phyloP scores from a whole-genome alignment of 2,888 invertebrate genomes.

The Hartigia nigra region DNA sequence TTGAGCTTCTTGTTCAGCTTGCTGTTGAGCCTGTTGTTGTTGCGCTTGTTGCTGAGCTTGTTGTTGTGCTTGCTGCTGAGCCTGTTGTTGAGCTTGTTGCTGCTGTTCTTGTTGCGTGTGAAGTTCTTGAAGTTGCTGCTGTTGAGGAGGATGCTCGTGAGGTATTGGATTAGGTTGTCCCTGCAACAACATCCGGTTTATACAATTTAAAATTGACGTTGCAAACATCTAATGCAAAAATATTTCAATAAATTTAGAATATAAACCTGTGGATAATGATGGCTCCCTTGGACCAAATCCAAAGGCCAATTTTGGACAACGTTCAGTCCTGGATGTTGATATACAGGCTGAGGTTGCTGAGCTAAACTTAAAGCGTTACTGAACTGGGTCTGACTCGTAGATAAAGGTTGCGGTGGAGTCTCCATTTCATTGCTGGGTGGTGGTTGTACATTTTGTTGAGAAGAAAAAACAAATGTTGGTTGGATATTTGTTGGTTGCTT shows the following conservation, averaged over 20 bases:
- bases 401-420: conserved; percentile 18
- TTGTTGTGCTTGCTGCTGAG: conserved; percentile 25
- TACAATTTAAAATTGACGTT: background rate
- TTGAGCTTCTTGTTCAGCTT: conserved; percentile 33
- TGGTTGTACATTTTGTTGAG: conserved; percentile 27
- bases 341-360: conserved; percentile 50
- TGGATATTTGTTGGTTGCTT: conserved; percentile 38
- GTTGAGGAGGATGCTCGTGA: conserved; percentile 39
- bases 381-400: conserved; percentile 36
- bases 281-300: conserved; percentile 58
- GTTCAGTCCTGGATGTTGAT: conserved; percentile 50
- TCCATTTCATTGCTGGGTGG: conserved; percentile 37
- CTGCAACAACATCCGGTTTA: conserved; percentile 18
- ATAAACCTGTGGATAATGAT: conserved; percentile 56
- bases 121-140: conserved; percentile 50
- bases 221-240: background rate
- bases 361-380: conserved; percentile 43
- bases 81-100: conserved; percentile 33
- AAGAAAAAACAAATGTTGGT: conserved; percentile 32
- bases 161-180: conserved; percentile 38
- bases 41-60: conserved; percentile 23
- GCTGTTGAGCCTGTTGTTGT: conserved; percentile 33
- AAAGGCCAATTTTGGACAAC: conserved; percentile 60
- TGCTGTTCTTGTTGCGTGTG: conserved; percentile 46
- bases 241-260: background rate